Conservation (phyloP, 2,113 vertebrate genomes). For the Eleginops maclovinus region DNA sequence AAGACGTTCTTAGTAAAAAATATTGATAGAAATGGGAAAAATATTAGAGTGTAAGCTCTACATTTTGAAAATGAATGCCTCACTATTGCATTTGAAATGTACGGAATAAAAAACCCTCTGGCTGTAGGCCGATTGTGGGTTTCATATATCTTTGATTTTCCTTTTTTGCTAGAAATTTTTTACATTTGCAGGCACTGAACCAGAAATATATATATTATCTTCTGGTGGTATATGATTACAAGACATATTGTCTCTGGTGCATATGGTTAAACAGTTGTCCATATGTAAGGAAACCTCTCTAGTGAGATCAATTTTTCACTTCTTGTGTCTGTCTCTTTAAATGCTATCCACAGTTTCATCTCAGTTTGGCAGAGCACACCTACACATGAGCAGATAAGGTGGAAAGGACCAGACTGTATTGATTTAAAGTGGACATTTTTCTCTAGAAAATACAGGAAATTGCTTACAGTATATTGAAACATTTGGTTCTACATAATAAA, state of each 20-base stretch:
- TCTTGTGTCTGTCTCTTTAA: constrained; percentile 29
- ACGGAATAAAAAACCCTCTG: not conserved
- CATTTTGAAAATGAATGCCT: not conserved
- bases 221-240: not conserved
- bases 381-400: constrained; percentile 47
- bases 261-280: not conserved
- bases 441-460: constrained; percentile 29
- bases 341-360: constrained; percentile 23
- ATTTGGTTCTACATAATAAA: constrained; percentile 28
- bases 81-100: not conserved
- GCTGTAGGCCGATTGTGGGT: not conserved
- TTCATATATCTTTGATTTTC: not conserved
- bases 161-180: not conserved
- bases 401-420: constrained; percentile 22
- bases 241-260: not conserved
- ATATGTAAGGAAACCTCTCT: not conserved
- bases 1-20: not conserved
- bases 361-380: constrained; percentile 35
- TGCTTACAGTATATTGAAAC: constrained; percentile 38
- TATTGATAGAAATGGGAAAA: not conserved
- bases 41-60: not conserved
- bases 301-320: constrained; percentile 3
- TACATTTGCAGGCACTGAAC: not conserved
- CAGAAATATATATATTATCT: not conserved
- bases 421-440: constrained; percentile 41